phyloP scores from a whole-genome alignment of 2,113 vertebrate genomes.

The Leuciscus idus region DNA sequence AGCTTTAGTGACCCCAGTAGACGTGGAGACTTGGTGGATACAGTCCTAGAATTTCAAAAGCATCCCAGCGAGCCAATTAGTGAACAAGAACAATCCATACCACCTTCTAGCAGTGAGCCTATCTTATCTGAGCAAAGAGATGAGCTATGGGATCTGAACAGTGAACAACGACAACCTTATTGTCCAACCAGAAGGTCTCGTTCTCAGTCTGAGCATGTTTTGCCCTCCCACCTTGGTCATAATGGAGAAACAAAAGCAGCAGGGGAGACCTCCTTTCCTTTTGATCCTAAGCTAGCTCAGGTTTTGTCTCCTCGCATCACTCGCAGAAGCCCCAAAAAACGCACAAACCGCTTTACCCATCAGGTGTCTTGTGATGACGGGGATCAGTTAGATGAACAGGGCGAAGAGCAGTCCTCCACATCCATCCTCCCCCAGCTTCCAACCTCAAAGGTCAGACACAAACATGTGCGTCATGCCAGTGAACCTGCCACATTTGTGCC shows the following conservation, averaged over 20 bases:
- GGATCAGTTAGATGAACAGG: conserved; percentile 48
- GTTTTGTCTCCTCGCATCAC: conserved; percentile 80
- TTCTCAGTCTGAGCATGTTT: conserved; percentile 74
- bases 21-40: conserved; percentile 76
- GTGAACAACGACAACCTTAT: conserved; percentile 54
- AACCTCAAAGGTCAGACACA: conserved; percentile 72
- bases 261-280: conserved; percentile 70
- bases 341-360: conserved; percentile 77
- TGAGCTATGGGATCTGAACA: conserved; percentile 70
- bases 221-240: conserved; percentile 60
- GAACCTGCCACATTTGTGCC: conserved; percentile 87
- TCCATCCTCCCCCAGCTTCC: conserved; percentile 54
- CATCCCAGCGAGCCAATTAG: conserved; percentile 82
- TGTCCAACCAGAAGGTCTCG: conserved; percentile 58
- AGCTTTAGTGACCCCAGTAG: conserved; percentile 97
- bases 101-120: conserved; percentile 92
- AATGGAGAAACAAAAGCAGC: conserved; percentile 60
- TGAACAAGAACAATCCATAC: conserved; percentile 87
- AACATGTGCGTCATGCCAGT: conserved; percentile 88
- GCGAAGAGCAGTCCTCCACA: conserved; percentile 54
- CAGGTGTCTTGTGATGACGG: conserved; percentile 70
- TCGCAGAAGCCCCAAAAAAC: conserved; percentile 86
- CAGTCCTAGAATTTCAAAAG: conserved; percentile 70
- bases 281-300: conserved; percentile 82
- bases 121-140: conserved; percentile 85